Evolutionary conservation across 1,140 invertebrate species (phyloP).

Genomic region (Chironomus striatipennis): DNA sequence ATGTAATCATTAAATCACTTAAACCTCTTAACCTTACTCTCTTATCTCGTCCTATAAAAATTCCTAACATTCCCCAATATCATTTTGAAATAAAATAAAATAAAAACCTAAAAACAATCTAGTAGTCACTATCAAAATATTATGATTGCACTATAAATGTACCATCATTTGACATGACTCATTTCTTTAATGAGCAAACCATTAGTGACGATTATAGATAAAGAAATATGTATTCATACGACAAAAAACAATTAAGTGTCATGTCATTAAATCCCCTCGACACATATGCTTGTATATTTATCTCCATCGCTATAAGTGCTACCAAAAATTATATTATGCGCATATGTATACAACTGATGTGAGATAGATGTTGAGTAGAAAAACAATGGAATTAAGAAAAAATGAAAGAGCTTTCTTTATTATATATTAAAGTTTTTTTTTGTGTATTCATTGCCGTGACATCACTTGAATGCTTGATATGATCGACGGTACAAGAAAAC

Average conservation of each 20-base stretch:
- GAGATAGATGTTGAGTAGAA: not conserved
- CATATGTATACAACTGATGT: not conserved
- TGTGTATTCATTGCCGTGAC: not conserved
- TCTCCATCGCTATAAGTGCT: too few species aligned
- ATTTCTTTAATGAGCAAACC: not conserved
- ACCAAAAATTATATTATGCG: too few species aligned
- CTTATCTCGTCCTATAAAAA: too few species aligned
- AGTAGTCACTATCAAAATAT: slow-evolving; percentile 4
- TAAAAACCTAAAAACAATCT: not conserved
- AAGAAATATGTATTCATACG: not conserved
- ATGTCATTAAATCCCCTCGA: not conserved
- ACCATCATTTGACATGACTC: not conserved
- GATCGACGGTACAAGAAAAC: not conserved
- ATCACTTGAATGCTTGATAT: not conserved
- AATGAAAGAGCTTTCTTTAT: slow-evolving; percentile 1
- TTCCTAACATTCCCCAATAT: too few species aligned
- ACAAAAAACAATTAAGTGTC: slow-evolving; percentile 9
- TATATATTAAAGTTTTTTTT: too few species aligned
- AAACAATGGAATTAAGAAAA: not conserved
- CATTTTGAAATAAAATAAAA: too few species aligned
- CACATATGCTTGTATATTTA: too few species aligned
- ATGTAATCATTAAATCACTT: too few species aligned
- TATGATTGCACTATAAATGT: not conserved
- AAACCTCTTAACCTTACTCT: too few species aligned
- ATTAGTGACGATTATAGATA: not conserved